Evolutionary conservation across 2,888 invertebrate species (phyloP).

Genomic region (Apamea epomidion): DNA sequence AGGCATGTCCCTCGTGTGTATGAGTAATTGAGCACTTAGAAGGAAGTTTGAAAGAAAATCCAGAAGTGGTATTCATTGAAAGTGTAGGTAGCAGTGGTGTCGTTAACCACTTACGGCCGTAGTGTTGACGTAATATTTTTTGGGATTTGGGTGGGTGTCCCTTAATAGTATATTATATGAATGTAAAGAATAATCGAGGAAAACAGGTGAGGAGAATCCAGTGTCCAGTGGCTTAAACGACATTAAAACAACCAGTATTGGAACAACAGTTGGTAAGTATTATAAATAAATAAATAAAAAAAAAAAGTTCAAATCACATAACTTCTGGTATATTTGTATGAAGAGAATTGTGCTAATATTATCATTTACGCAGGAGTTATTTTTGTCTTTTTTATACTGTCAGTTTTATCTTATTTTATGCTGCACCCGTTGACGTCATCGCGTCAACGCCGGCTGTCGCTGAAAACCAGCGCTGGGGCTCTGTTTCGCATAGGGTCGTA

Average conservation of each 20-base stretch:
- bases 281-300: not conserved
- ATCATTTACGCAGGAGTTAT: slow-evolving; percentile 35
- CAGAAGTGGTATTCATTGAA: too few species aligned
- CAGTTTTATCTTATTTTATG: too few species aligned
- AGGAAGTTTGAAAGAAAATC: not conserved
- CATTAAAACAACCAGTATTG: not conserved
- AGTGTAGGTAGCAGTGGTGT: not conserved
- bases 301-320: slow-evolving; percentile 59
- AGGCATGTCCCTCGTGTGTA: too few species aligned
- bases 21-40: too few species aligned
- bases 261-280: not conserved
- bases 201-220: not conserved
- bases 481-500: too few species aligned
- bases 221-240: not conserved
- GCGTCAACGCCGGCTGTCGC: too few species aligned
- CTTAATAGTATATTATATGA: not conserved
- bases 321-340: slow-evolving; percentile 39
- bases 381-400: slow-evolving; percentile 8
- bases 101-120: too few species aligned
- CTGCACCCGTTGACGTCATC: too few species aligned
- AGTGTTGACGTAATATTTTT: not conserved
- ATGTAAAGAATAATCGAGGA: too few species aligned
- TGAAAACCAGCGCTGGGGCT: too few species aligned
- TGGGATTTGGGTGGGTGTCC: not conserved
- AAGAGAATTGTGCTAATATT: slow-evolving; percentile 42